Evolutionary conservation across 2,113 vertebrate genomes (phyloP).

Genomic region (Epinephelus fuscoguttatus): DNA sequence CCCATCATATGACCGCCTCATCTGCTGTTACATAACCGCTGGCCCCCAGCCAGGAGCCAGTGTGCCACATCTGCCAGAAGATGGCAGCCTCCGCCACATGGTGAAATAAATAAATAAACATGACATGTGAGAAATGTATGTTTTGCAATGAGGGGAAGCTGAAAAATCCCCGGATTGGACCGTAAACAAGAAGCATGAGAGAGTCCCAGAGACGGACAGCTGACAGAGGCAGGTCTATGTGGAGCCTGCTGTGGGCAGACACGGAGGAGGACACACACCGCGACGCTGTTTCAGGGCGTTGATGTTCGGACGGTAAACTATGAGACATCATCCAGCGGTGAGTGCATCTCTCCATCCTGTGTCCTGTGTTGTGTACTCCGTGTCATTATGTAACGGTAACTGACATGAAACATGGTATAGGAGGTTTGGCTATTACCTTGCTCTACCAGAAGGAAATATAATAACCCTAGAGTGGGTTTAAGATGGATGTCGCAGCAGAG

Average conservation of each 20-base stretch:
- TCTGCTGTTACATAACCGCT: slow-evolving; percentile 56
- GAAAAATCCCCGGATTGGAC: slow-evolving; percentile 64
- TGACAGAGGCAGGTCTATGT: slow-evolving; percentile 15
- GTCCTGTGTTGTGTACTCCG: background rate
- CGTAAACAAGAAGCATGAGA: slow-evolving; percentile 74
- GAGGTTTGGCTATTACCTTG: no score
- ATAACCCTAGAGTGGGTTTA: background rate
- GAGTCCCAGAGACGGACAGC: slow-evolving; percentile 33
- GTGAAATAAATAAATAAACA: slow-evolving; percentile 29
- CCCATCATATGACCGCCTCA: slow-evolving; percentile 37
- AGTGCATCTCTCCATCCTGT: slow-evolving; percentile 49
- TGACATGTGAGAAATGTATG: background rate
- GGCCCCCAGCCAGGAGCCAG: slow-evolving; percentile 6
- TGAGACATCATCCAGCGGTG: slow-evolving; percentile 49
- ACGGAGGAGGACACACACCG: background rate
- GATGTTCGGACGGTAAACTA: slow-evolving; percentile 3
- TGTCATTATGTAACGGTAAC: background rate
- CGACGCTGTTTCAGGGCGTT: slow-evolving; percentile 6
- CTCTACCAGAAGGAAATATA: background rate
- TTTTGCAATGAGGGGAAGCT: slow-evolving; percentile 28
- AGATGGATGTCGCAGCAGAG: background rate
- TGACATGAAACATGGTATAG: background rate
- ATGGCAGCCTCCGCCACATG: slow-evolving; percentile 57
- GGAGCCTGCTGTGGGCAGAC: slow-evolving; percentile 15
- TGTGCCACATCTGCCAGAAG: slow-evolving; percentile 58